These are phyloP conservation scores for Takifugu flavidus DNA, from an alignment of 2,113 vertebrate genomes.

Conservation along the genomic window DNA sequence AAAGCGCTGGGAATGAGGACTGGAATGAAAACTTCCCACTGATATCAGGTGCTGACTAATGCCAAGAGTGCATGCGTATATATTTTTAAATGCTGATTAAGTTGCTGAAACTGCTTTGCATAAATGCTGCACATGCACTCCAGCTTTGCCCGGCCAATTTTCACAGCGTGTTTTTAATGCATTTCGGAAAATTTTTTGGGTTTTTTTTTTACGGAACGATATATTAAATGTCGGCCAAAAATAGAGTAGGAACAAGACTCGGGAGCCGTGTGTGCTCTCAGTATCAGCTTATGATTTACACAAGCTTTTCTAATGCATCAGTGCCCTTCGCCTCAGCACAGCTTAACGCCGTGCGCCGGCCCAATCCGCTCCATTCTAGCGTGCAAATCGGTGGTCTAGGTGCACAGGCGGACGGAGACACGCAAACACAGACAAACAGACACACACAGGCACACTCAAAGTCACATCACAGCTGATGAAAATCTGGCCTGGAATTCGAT, in stretches of 20 bases:
- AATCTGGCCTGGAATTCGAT: constrained; percentile 60
- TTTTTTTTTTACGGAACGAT: no score
- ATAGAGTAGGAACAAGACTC: constrained; percentile 3
- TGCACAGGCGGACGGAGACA: constrained; percentile 24
- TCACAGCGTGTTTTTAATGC: no score
- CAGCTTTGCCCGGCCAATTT: no score
- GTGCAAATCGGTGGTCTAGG: constrained; percentile 55
- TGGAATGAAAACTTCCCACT: no score
- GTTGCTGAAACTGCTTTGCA: no score
- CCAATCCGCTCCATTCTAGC: constrained; percentile 53
- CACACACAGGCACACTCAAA: constrained; percentile 29
- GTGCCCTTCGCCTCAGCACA: constrained; percentile 47
- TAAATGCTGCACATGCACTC: no score
- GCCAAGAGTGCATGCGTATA: no score
- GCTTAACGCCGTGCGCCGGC: constrained; percentile 42
- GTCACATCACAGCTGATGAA: constrained; percentile 60
- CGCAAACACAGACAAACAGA: constrained; percentile 4
- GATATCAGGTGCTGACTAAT: no score
- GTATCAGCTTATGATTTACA: constrained; percentile 62
- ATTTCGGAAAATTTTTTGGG: no score
- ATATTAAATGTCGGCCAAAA: not conserved
- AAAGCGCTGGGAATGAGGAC: no score
- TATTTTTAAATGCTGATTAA: no score
- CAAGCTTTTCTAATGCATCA: constrained; percentile 58
- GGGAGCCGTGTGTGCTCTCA: constrained; percentile 27